These are phyloP conservation scores for Pseudobourletiella spinata DNA, from an alignment of 1,140 invertebrate species.

Conservation along the genomic window DNA sequence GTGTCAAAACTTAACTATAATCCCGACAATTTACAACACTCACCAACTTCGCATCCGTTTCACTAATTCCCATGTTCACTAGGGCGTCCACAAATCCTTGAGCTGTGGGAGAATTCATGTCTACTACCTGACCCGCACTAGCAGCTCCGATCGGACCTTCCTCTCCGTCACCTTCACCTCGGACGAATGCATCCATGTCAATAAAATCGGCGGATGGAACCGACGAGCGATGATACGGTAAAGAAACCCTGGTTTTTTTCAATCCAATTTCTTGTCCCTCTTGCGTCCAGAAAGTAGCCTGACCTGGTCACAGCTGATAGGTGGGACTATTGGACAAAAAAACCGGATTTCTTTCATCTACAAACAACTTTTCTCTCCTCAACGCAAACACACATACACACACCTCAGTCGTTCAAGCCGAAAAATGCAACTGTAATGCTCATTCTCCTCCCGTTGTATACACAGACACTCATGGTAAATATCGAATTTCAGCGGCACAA, in stretches of 20 bases:
- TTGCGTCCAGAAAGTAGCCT: too few species aligned
- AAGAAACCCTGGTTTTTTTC: background rate
- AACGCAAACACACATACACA: too few species aligned
- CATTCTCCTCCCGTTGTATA: too few species aligned
- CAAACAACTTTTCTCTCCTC: too few species aligned
- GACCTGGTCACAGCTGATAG: too few species aligned
- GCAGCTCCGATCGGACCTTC: constrained; percentile 8
- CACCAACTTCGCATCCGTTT: constrained; percentile 32
- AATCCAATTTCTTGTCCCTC: too few species aligned
- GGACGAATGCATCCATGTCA: background rate
- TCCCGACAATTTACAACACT: too few species aligned
- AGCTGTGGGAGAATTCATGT: constrained; percentile 20
- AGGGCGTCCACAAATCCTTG: constrained; percentile 27
- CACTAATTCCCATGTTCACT: constrained; percentile 30
- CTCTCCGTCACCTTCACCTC: constrained; percentile 24
- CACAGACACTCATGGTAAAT: background rate
- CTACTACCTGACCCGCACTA: constrained; percentile 13
- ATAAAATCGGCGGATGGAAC: background rate
- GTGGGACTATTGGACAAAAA: too few species aligned
- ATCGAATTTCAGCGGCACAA: background rate
- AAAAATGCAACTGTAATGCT: too few species aligned
- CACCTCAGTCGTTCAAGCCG: too few species aligned
- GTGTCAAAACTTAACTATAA: too few species aligned
- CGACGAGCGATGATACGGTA: background rate
- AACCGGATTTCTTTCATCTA: too few species aligned